Conservation (phyloP, 1,140 invertebrate genomes). For the Diuraphis noxia region DNA sequence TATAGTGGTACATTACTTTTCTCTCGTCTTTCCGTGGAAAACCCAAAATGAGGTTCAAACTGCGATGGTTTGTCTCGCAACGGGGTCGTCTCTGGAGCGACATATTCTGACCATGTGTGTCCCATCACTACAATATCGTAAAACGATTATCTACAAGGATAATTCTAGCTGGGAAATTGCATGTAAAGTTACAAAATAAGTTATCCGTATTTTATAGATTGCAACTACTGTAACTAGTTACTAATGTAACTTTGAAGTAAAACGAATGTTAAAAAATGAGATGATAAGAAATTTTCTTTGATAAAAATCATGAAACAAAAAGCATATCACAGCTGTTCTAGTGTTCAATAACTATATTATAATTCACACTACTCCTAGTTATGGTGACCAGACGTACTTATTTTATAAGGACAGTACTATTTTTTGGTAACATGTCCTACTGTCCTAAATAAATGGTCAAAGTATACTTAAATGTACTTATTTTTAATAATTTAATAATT, state of each 20-base stretch:
- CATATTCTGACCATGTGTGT: conserved; percentile 45
- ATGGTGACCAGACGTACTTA: too few relatives aligned
- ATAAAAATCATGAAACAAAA: conserved; percentile 14
- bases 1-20: conserved; percentile 35
- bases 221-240: not conserved
- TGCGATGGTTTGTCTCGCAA: conserved; percentile 33
- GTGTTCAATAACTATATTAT: not conserved
- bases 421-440: too few relatives aligned
- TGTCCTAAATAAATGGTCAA: too few relatives aligned
- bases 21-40: conserved; percentile 29
- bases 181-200: not conserved
- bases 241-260: conserved; percentile 17
- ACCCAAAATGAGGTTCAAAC: conserved; percentile 47
- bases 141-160: not conserved
- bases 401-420: too few relatives aligned
- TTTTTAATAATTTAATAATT: too few relatives aligned
- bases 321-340: not conserved
- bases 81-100: conserved; percentile 18
- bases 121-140: not conserved
- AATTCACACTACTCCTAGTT: too few relatives aligned
- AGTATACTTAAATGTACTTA: too few relatives aligned
- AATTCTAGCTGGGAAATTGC: not conserved
- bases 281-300: conserved; percentile 9
- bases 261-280: conserved; percentile 23
- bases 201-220: not conserved